Evolutionary conservation across 2,888 invertebrate genomes (phyloP), one percentile per base, ranked within the genome.

Genomic region (Lasioglossum morio): DNA sequence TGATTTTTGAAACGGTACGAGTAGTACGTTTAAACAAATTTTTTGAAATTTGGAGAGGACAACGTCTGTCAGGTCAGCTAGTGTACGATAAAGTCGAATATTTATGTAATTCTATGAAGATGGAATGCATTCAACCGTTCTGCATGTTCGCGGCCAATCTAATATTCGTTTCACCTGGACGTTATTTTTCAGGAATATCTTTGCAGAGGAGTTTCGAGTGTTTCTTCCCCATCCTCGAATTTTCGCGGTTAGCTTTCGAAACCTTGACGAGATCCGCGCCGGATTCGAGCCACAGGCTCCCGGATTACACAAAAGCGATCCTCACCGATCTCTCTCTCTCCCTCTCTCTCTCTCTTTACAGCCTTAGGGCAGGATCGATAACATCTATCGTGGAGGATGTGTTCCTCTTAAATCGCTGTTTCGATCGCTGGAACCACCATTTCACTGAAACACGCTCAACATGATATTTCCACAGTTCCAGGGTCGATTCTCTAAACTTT

Each of bases 271-370:
- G 75, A 75, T 78, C 63, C 72, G 8, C 78, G 27, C 16, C 30
- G 10, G 53, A 72, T 34, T 66, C 84, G 37, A 19, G 60, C 14
- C n/a, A 12, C n/a, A 53, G 14, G 53, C 75, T 63, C 19, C 37
- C 57, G 37, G 46, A 72, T 83, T 69, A 72, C 76, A 75, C 63
- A 53, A 60, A 34, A 82, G 69, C 57, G 73, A 76, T 72, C 70
- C 72, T 27, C 27, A n/a, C 16, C 23, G 34, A 7, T 34, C 19
- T 19, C 48, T 48, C 19, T 46, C 19, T 19, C 48, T 48, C 48
- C 19, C 48, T 48, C 48, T 48, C 48, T 34, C 30, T 30, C 60
- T 63, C 66, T 34, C 8, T 16, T 40, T 5, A 12, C 60, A 27
- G 34, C 27, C 66, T 19, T 10, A 14, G 27, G 40, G 30, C 7